Conservation (phyloP, 2,888 invertebrate species). For the Diarsia mendica region DNA sequence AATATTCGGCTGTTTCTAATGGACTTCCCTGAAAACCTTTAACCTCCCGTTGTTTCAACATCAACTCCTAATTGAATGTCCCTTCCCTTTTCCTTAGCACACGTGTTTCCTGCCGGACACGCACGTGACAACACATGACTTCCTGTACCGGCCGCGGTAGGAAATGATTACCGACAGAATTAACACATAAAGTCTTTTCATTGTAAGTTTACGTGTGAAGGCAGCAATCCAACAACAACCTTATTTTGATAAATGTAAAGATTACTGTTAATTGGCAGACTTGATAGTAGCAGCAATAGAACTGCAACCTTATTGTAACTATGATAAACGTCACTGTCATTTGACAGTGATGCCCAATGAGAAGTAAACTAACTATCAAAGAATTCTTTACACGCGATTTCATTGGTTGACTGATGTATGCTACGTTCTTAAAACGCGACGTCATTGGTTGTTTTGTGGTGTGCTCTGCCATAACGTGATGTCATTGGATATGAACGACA, state of each 20-base stretch:
- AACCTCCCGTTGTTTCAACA: background rate
- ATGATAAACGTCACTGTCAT: background rate
- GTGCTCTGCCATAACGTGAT: background rate
- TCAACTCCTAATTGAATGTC: slow-evolving; percentile 19
- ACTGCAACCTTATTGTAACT: background rate
- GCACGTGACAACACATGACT: slow-evolving; percentile 44
- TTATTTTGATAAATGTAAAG: too few relatives aligned
- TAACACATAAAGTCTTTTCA: slow-evolving; percentile 6
- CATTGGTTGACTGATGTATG: background rate
- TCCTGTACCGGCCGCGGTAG: slow-evolving; percentile 4
- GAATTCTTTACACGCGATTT: too few relatives aligned
- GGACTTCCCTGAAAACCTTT: background rate
- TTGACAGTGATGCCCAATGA: background rate
- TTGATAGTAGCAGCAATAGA: background rate
- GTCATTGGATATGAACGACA: background rate
- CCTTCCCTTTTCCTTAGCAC: background rate
- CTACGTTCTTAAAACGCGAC: slow-evolving; percentile 6
- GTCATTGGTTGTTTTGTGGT: background rate
- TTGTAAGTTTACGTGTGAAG: background rate
- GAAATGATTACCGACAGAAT: slow-evolving; percentile 44
- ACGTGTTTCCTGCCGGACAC: slow-evolving; percentile 38
- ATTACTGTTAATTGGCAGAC: too few relatives aligned
- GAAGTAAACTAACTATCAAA: too few relatives aligned
- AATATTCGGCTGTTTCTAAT: background rate
- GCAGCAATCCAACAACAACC: too few relatives aligned